Percentiles rank a stretch among this genome's conserved stretches.
Conservation (phyloP, 2,113 vertebrate genomes). For the Trachemys scripta region DNA sequence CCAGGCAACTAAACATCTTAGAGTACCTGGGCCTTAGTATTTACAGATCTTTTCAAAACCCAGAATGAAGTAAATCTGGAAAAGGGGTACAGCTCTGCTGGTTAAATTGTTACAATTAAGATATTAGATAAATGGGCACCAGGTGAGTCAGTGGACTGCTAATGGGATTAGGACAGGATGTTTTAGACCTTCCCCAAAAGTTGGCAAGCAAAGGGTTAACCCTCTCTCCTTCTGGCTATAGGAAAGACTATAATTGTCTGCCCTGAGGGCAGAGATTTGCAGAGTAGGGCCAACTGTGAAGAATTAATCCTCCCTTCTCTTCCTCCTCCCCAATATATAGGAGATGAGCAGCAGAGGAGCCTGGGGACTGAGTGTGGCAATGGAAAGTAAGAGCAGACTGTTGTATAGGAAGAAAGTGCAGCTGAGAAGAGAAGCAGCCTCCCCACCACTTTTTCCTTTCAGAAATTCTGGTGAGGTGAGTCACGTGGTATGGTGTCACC, state of each 20-base stretch:
- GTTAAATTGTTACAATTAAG: neutral
- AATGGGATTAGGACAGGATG: neutral
- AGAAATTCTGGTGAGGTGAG: neutral
- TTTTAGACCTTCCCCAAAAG: neutral
- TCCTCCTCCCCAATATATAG: too few species aligned
- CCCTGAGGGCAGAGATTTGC: neutral
- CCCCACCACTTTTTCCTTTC: neutral
- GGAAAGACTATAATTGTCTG: neutral
- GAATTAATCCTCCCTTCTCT: too few species aligned
- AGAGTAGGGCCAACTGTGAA: neutral
- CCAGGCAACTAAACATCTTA: too few species aligned
- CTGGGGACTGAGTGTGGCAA: neutral
- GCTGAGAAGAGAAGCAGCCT: neutral
- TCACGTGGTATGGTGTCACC: rapidly evolving
- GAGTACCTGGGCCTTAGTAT: neutral
- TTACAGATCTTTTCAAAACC: neutral
- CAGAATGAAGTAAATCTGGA: neutral
- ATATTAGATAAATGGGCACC: neutral
- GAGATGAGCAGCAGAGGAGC: neutral
- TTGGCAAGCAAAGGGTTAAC: neutral
- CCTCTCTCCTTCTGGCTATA: neutral
- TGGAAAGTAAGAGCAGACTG: neutral
- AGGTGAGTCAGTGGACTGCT: slow-evolving; percentile 1
- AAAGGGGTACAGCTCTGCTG: neutral
- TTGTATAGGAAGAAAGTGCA: rapidly evolving